A percentile compares a stretch with the other conserved stretches of the same genome.
phyloP scores from a whole-genome alignment of 2,888 invertebrate genomes.

The Erebia epiphron region DNA sequence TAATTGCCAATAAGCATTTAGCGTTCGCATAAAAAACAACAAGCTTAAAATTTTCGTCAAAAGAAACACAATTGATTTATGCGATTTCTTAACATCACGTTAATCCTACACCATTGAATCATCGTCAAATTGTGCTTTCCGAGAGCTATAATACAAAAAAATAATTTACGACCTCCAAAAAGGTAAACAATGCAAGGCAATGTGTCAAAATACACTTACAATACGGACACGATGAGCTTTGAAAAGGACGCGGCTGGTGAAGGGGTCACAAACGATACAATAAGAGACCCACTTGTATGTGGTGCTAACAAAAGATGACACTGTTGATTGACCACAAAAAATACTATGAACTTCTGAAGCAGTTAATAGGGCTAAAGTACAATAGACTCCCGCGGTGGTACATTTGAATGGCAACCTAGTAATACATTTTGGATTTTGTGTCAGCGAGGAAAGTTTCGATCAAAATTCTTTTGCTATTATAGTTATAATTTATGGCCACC shows the following conservation, averaged over 20 bases:
- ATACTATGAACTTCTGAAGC: slow-evolving; percentile 79
- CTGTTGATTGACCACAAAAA: slow-evolving; percentile 59
- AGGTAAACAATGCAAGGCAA: slow-evolving; percentile 72
- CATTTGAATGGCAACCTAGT: slow-evolving; percentile 61
- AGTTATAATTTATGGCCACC: slow-evolving; percentile 18
- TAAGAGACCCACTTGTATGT: slow-evolving; percentile 52
- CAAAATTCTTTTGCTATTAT: slow-evolving; percentile 23
- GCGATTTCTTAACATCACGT: slow-evolving; percentile 56
- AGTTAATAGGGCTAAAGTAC: slow-evolving; percentile 71
- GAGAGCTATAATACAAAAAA: slow-evolving; percentile 50
- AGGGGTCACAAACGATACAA: slow-evolving; percentile 42
- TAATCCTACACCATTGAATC: slow-evolving; percentile 67
- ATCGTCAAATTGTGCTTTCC: slow-evolving; percentile 60
- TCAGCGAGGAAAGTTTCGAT: slow-evolving; percentile 42
- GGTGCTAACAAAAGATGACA: slow-evolving; percentile 45
- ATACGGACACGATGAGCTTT: slow-evolving; percentile 61
- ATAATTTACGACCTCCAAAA: slow-evolving; percentile 72
- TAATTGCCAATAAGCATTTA: neutral
- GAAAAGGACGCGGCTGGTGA: slow-evolving; percentile 41
- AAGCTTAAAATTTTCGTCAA: neutral
- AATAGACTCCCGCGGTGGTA: slow-evolving; percentile 64
- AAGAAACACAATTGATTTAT: slow-evolving; percentile 56
- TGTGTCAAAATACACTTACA: slow-evolving; percentile 79
- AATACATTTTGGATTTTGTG: slow-evolving; percentile 66
- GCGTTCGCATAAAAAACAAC: neutral